A percentile compares a stretch with the other conserved stretches of the same genome.
Conservation (phyloP, 2,888 invertebrate genomes). For the Graphium colonna region DNA sequence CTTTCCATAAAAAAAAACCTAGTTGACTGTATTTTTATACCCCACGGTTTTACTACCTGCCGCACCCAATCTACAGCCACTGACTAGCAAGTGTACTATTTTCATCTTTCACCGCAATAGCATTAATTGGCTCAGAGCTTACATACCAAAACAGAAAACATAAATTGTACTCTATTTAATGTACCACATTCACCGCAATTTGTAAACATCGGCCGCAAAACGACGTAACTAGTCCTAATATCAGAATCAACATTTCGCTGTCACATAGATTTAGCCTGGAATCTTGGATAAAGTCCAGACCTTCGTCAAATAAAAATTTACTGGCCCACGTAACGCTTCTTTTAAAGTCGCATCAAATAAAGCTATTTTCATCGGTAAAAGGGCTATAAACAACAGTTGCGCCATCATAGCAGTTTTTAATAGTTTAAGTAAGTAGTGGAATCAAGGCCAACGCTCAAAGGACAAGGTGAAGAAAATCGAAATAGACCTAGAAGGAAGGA, state of each 20-base stretch:
- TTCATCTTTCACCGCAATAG: neutral
- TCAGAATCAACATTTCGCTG: slow-evolving; percentile 11
- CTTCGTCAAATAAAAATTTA: slow-evolving; percentile 35
- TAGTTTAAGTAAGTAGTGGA: too few relatives aligned
- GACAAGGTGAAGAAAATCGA: neutral
- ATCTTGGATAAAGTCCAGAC: slow-evolving; percentile 47
- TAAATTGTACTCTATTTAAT: slow-evolving; percentile 6
- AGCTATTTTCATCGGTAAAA: slow-evolving; percentile 1
- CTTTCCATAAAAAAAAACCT: too few relatives aligned
- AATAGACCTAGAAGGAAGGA: slow-evolving; percentile 13
- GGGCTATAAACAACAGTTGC: neutral
- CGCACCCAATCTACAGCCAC: slow-evolving; percentile 1
- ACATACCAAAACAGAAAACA: slow-evolving; percentile 8
- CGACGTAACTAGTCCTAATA: slow-evolving; percentile 4
- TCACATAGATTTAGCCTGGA: slow-evolving; percentile 34
- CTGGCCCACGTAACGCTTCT: slow-evolving; percentile 28
- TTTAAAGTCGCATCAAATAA: slow-evolving; percentile 5
- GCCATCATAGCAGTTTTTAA: neutral
- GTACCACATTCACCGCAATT: neutral
- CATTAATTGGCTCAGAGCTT: slow-evolving; percentile 5
- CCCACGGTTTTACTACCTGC: too few relatives aligned
- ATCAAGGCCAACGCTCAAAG: slow-evolving; percentile 1
- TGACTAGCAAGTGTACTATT: slow-evolving; percentile 1
- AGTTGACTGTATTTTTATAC: too few relatives aligned
- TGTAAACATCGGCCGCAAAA: slow-evolving; percentile 1